Evolutionary conservation across 2,888 invertebrate genomes (phyloP), one percentile per base, ranked within the genome.

Genomic region (Machimus rusticus): DNA sequence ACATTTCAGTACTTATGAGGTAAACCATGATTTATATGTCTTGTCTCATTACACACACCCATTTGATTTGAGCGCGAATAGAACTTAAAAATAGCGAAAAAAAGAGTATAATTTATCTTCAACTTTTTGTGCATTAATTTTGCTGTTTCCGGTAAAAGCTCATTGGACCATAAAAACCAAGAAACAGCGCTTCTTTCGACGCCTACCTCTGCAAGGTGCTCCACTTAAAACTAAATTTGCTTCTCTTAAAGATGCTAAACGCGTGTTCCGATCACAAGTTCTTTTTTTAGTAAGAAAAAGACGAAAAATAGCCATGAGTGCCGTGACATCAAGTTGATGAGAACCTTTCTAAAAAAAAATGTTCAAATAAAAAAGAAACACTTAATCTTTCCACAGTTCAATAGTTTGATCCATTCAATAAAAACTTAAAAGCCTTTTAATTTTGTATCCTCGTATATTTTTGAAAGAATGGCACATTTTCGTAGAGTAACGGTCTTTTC

Each of bases 341-440:
- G 66, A 66, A 66, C 66, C 76, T 76, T 34, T 76, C 76, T 76
- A 37, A 76, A 76, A 76, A 76, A 76, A 4, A 76, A 0, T 3
- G 14, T 37, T 8, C 76, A 16, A 12, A 14, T 16, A 37, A 34
- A 28, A 55, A 37, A 37, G 14, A 76, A 12, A 37, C 76, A 34
- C 6, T 74, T 19, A 74, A 39, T 23, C 79, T 39, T 0, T 46
- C 79, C 79, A 79, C 39, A 46, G 16, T 23, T 46, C 79, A 28
- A 79, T 79, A 46, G n/a, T 28, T 43, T 37, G 3, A 66, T 66
- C 66, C 23, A 66, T 79, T 79, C 51, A 46, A 46, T 46, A 43
- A 46, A 28, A 79, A 79, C 79, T 79, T 79, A 79, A 79, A 28
- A 43, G 79, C 39, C 39, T 43, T 79, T 79, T 46, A 79, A 46